Percentiles rank a stretch among this genome's conserved stretches.
phyloP scores from a whole-genome alignment of 1,140 invertebrate species.

The Megalonaias nervosa region DNA sequence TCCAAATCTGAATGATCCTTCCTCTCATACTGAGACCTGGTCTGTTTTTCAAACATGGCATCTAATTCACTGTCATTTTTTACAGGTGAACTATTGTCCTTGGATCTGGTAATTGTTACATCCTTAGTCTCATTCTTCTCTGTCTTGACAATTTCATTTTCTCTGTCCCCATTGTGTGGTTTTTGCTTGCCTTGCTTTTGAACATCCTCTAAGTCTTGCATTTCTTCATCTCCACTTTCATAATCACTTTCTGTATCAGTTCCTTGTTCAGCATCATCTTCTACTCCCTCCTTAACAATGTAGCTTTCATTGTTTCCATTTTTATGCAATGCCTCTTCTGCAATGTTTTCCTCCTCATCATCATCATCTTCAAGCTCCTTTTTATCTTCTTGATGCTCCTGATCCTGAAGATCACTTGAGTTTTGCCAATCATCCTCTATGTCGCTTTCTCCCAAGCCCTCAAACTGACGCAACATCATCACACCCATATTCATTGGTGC shows the following conservation, averaged over 20 bases:
- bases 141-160: background rate
- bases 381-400: conserved; percentile 53
- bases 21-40: no score
- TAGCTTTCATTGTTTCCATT: conserved; percentile 23
- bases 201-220: background rate
- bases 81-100: no score
- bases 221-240: conserved; percentile 27
- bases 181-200: conserved; percentile 10
- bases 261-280: conserved; percentile 34
- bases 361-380: conserved; percentile 24
- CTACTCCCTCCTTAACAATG: conserved; percentile 29
- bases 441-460: conserved; percentile 66
- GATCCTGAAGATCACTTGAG: background rate
- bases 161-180: background rate
- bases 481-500: conserved; percentile 64
- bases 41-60: no score
- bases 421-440: conserved; percentile 22
- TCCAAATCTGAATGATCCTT: no score
- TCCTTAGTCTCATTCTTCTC: background rate
- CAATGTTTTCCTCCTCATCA: conserved; percentile 25
- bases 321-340: conserved; percentile 15
- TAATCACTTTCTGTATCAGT: conserved; percentile 39
- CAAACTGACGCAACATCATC: conserved; percentile 62
- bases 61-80: background rate
- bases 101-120: background rate